phyloP scores from a whole-genome alignment of 92 coral and sea anemone genomes.

The Zoanthus sociatus region DNA sequence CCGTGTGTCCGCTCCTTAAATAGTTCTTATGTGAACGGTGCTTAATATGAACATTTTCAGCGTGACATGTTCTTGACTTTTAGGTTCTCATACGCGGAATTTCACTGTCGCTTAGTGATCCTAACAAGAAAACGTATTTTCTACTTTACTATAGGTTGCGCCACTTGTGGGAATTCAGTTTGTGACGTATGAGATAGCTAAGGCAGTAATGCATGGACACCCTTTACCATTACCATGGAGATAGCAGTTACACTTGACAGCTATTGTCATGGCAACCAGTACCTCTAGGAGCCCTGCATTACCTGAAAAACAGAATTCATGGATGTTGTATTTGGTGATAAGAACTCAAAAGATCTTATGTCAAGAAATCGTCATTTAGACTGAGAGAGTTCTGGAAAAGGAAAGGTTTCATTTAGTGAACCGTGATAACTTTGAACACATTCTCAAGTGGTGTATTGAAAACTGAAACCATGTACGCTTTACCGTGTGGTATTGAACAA shows the following conservation, averaged over 20 bases:
- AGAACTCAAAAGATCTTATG: not conserved
- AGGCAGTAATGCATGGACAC: constrained; percentile 75
- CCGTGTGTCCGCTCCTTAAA: too few relatives aligned
- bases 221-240: constrained; percentile 44
- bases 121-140: not conserved
- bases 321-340: not conserved
- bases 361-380: not conserved
- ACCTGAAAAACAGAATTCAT: not conserved
- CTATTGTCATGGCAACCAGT: not conserved
- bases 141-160: constrained; percentile 68
- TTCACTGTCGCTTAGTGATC: not conserved
- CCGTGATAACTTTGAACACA: too few relatives aligned
- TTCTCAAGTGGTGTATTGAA: too few relatives aligned
- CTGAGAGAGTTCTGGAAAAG: not conserved
- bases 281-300: not conserved
- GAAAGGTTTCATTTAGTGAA: too few relatives aligned
- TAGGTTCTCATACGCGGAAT: not conserved
- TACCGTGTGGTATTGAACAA: too few relatives aligned
- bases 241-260: not conserved
- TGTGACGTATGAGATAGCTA: constrained; percentile 80
- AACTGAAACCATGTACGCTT: too few relatives aligned
- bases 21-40: too few relatives aligned
- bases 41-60: too few relatives aligned
- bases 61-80: not conserved
- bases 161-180: constrained; percentile 90